These are phyloP conservation scores for Tangachromis dhanisi DNA, from an alignment of 2,113 vertebrate species.

Conservation along the genomic window DNA sequence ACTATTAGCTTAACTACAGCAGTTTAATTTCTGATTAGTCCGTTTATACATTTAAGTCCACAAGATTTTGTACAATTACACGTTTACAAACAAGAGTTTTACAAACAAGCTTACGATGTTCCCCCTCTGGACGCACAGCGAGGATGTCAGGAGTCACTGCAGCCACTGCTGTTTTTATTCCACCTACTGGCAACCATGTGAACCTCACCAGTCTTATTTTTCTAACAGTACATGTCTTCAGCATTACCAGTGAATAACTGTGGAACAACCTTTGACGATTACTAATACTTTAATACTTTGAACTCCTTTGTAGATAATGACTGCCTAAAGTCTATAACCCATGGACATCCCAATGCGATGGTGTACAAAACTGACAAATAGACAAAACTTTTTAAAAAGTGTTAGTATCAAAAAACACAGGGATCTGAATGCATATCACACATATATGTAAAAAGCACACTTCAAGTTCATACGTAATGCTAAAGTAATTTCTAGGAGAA, in stretches of 20 bases:
- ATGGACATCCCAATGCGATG: background rate
- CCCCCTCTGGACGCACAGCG: background rate
- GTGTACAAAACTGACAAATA: background rate
- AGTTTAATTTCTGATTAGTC: background rate
- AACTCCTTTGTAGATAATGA: background rate
- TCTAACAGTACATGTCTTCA: background rate
- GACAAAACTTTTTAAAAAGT: background rate
- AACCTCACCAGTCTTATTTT: background rate
- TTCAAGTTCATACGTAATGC: background rate
- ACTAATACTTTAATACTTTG: background rate
- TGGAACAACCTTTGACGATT: background rate
- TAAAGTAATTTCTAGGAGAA: background rate
- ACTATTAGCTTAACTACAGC: background rate
- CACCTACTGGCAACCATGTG: background rate
- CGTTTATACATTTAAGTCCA: background rate
- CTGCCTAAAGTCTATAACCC: background rate
- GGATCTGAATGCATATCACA: background rate
- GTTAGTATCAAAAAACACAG: background rate
- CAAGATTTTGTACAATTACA: background rate
- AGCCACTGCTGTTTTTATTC: background rate
- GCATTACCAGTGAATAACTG: background rate
- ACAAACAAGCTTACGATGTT: background rate
- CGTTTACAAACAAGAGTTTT: background rate
- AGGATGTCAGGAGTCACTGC: background rate
- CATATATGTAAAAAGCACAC: background rate